Base-by-base conservation (phyloP, 2,113 vertebrate species). In the Rhadina sibilatrix region DNA sequence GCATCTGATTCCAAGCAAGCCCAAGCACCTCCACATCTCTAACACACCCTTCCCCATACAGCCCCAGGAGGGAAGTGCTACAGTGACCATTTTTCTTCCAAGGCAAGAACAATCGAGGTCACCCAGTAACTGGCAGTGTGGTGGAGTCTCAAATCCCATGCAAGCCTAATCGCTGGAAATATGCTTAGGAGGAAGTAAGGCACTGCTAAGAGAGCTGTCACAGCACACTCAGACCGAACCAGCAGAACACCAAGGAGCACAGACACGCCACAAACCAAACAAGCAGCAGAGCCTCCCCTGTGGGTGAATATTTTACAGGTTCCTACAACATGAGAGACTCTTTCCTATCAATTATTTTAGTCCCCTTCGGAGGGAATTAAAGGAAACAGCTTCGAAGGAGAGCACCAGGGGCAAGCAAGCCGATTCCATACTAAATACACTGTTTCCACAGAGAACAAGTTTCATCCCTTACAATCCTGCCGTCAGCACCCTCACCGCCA, bases 81-180 rank as follows among this genome's bases (percentile, higher is more conserved):
- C 15, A 4, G 65, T 57, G 46, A 30, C 0, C 2, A 15, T 17
- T 70, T 61, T 37, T 54, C 35, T 84, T 52, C 13, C 1, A 1
- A 82, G 35, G 42, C 30, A 54, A 27, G 44, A 79, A 60, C 57
- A 63, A 44, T 0, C 23, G 64, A 50, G 35, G 60, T 70, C 56
- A 87, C 28, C 18, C 69, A 30, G 47, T 17, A 37, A 74, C 61
- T 1, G 2, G 42, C 49, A 56, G 42, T 5, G 3, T 33, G 7
- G 0, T 0, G 0, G 33, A 52, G n/a, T 57, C 65, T 68, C 47
- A 64, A 64, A 53, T 59, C 66, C 65, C 66, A 63, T 0, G 0
- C 47, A 70, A 71, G 56, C 47, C 57, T 38, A 2, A 60, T 31
- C 60, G 50, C 65, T 28, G 40, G 60, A 53, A 89, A 70, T 30